Percentiles rank a stretch among this genome's conserved stretches.
Evolutionary conservation across 2,797 vertebrate genomes (phyloP).

Genomic region (Rhinoraja longicauda): DNA sequence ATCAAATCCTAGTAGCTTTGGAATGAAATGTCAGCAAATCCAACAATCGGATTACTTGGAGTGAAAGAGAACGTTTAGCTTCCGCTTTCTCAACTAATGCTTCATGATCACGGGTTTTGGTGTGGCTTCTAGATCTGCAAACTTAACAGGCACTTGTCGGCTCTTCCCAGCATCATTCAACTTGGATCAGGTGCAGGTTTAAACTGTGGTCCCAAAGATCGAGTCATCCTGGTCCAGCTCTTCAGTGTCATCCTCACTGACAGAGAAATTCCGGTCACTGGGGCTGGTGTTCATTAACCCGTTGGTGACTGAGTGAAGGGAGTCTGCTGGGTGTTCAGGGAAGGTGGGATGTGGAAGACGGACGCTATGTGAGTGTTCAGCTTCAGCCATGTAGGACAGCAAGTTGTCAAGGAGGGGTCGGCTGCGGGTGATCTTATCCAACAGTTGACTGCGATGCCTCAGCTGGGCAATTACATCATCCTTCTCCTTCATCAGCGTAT

Average conservation of each 20-base stretch:
- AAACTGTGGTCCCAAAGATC: constrained; percentile 68
- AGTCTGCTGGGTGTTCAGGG: not conserved
- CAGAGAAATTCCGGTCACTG: constrained; percentile 57
- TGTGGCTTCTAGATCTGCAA: not conserved
- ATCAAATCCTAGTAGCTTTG: not conserved
- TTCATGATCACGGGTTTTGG: not conserved
- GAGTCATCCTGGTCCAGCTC: constrained; percentile 54
- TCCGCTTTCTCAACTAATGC: not conserved
- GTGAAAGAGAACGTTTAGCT: not conserved
- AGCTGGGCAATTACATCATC: constrained; percentile 58
- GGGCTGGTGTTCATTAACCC: constrained; percentile 50
- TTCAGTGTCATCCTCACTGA: constrained; percentile 55
- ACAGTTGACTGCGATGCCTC: constrained; percentile 59
- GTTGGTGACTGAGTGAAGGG: constrained; percentile 41
- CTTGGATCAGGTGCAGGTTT: constrained; percentile 36
- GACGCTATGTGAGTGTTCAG: constrained; percentile 47
- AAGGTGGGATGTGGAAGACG: not conserved
- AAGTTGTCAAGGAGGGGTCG: constrained; percentile 58
- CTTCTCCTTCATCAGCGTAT: constrained; percentile 56
- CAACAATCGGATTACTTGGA: not conserved
- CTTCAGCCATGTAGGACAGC: constrained; percentile 62
- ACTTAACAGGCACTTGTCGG: constrained; percentile 25
- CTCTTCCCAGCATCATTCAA: not conserved
- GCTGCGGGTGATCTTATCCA: constrained; percentile 61
- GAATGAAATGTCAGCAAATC: not conserved